Conservation (phyloP, 2,797 vertebrate species). For the Dermochelys coriacea region DNA sequence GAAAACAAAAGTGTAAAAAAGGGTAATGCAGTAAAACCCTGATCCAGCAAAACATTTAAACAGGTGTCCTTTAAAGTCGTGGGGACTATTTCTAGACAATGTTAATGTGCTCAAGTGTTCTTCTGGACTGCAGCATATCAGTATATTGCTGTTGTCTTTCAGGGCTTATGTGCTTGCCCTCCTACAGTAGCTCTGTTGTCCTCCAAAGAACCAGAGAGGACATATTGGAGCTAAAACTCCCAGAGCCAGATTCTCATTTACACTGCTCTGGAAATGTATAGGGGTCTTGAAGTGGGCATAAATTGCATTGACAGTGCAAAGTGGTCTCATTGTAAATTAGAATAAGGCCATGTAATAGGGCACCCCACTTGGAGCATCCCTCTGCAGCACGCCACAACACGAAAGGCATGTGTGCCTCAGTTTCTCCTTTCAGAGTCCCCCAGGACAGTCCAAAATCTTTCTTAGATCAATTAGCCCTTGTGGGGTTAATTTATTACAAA, state of each 20-base stretch:
- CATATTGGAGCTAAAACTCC: rapidly evolving
- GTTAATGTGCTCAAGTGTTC: neutral
- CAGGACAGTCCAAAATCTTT: neutral
- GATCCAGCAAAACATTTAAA: neutral
- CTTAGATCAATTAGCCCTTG: neutral
- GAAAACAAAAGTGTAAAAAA: neutral
- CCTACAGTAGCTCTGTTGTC: neutral
- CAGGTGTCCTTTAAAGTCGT: neutral
- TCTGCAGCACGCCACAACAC: neutral
- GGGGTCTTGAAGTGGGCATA: neutral
- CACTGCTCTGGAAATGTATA: neutral
- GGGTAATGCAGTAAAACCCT: neutral
- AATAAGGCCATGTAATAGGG: neutral
- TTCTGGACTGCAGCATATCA: neutral
- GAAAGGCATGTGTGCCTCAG: neutral
- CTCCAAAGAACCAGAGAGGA: neutral
- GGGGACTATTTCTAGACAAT: neutral
- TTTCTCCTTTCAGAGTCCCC: neutral
- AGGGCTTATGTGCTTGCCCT: neutral
- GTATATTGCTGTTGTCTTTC: neutral
- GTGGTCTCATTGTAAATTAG: rapidly evolving
- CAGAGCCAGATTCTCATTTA: neutral
- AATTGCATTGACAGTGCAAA: rapidly evolving
- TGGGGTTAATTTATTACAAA: neutral
- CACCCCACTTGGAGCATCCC: too few relatives aligned